Base-by-base conservation (phyloP, 2,888 invertebrate species). In the Lysandra bellargus region DNA sequence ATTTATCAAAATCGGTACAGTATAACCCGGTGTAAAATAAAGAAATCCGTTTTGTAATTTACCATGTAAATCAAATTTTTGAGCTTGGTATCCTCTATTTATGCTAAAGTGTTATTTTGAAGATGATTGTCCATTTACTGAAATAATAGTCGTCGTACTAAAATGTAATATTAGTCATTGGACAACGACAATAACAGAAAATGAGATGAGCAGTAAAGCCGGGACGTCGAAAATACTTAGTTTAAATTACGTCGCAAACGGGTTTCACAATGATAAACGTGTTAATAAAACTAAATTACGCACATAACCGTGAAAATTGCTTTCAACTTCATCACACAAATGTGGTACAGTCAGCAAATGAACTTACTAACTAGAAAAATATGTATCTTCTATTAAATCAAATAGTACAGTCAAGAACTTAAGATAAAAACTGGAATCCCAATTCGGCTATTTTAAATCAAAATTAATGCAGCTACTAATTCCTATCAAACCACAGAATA, bases 321-420 rank as follows among this genome's bases (percentile, higher is more conserved):
- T 69, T 69, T 69, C 4, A 69, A 69, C 69, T 69, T 69, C 69
- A 69, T 69, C 69, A 69, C 69, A 69, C 69, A 69, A 69, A 69
- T 69, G 69, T 37, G 33, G 69, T 69, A 69, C 69, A 17, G 37
- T 69, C 33, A 69, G 69, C 0, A 33, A 9, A 12, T 4, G 4
- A 69, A 69, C 14, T 69, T 1, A 3, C 4, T 33, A 33, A 33
- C 12, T 14, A 69, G 69, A 61, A 5, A 60, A 44, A 33, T 33
- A 33, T 44, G 7, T 44, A 44, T 44, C 44, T 44, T 44, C 44
- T 44, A 44, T 9, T 44, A 44, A 44, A 44, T 1, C 44, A 44
- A 44, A 40, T 40, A 44, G 44, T 44, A 44, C 44, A 44, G 9
- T 44, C 44, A 44, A 9, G 9, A 44, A 44, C 7, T 44, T 44